Conservation (phyloP, 2,797 vertebrate genomes). For the Eurystomus glaucurus region DNA sequence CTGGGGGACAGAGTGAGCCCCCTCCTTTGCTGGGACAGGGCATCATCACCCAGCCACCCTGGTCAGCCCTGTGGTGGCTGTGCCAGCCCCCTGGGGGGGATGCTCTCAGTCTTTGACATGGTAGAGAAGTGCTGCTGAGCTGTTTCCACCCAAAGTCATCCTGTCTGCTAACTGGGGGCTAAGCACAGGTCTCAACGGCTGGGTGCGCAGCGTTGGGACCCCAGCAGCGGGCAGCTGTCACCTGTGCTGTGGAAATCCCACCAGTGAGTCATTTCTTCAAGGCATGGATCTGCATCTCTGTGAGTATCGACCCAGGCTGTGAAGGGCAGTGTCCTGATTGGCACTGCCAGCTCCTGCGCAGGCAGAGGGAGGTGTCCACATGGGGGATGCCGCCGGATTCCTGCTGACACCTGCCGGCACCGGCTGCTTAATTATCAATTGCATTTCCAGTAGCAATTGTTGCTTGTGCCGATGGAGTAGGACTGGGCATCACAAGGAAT, state of each 20-base stretch:
- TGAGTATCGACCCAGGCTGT: rapidly evolving
- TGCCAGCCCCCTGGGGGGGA: not conserved
- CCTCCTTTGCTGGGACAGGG: not conserved
- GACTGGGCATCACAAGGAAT: slow-evolving; percentile 56
- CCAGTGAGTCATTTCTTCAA: not conserved
- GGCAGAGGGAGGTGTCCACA: not conserved
- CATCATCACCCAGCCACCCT: not conserved
- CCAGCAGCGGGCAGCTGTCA: not conserved
- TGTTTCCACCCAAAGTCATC: not conserved
- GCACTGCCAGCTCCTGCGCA: rapidly evolving
- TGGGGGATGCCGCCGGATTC: not conserved
- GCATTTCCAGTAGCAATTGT: slow-evolving; percentile 43
- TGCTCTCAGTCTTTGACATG: rapidly evolving
- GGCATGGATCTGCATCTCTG: not conserved
- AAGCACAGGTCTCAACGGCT: rapidly evolving
- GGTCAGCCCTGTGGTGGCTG: not conserved
- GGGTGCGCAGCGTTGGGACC: not conserved
- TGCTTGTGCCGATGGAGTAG: slow-evolving; percentile 26
- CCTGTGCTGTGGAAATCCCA: not conserved
- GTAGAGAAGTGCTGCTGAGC: rapidly evolving
- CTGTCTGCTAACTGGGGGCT: not conserved
- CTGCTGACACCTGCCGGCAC: slow-evolving; percentile 33
- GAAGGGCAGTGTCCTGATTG: not conserved
- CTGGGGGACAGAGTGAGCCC: not conserved
- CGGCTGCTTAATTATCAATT: slow-evolving; percentile 61